A percentile compares a stretch with the other conserved stretches of the same genome.
Conservation (phyloP, 2,113 vertebrate genomes). For the Rhinichthys klamathensis region DNA sequence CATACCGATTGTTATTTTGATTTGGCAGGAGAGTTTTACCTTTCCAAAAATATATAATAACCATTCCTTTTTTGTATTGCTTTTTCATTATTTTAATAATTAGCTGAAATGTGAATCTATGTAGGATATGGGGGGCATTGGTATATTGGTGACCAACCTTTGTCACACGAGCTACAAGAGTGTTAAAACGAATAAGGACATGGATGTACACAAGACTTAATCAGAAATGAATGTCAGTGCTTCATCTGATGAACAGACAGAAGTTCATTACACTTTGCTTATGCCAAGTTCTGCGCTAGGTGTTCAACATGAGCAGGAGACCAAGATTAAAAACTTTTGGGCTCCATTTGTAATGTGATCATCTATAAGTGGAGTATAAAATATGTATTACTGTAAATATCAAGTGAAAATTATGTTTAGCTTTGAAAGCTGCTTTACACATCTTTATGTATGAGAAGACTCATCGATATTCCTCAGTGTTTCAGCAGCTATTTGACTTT, state of each 20-base stretch:
- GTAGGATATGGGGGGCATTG: background rate
- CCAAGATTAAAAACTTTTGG: background rate
- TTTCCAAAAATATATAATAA: background rate
- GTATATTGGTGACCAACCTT: background rate
- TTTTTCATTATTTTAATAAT: slow-evolving; percentile 13
- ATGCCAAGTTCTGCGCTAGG: background rate
- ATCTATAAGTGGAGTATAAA: background rate
- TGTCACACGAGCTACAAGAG: background rate
- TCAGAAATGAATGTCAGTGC: background rate
- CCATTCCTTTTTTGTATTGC: background rate
- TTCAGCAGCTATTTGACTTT: background rate
- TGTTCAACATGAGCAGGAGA: background rate
- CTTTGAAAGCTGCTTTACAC: slow-evolving; percentile 18
- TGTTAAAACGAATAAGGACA: background rate
- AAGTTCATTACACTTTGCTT: background rate
- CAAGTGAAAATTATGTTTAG: slow-evolving; percentile 14
- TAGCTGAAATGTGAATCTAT: background rate
- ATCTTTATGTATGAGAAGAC: slow-evolving; percentile 14
- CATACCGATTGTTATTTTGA: background rate
- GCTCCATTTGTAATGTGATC: background rate
- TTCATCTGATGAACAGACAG: background rate
- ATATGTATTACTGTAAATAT: slow-evolving; percentile 29
- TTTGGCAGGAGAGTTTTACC: slow-evolving; percentile 15
- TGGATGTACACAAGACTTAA: slow-evolving; percentile 1
- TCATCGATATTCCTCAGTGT: background rate